Base-by-base conservation (phyloP, 1,140 invertebrate species). In the Pachyrhynchus sulphureomaculatus region DNA sequence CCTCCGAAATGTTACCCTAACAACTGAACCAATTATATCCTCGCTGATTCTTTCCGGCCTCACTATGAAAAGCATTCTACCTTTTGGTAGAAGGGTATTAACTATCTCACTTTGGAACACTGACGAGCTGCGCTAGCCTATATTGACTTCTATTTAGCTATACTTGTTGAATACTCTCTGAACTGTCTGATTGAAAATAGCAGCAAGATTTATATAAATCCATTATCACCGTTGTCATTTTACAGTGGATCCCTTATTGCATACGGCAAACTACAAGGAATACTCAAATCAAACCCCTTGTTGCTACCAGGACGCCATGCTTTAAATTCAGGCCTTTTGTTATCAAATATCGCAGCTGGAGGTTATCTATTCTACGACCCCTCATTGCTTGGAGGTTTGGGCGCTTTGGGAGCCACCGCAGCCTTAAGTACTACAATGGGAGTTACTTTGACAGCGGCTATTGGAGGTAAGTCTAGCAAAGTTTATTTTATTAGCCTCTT, bases 181-280 rank as follows among this genome's bases (percentile, higher is more conserved):
- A n/a, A n/a, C n/a, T n/a, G n/a, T n/a, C n/a, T n/a, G n/a, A n/a
- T n/a, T n/a, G n/a, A n/a, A n/a, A n/a, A n/a, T n/a, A n/a, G n/a
- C n/a, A n/a, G n/a, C n/a, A n/a, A n/a, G n/a, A n/a, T n/a, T n/a
- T n/a, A n/a, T n/a, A n/a, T n/a, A n/a, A n/a, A n/a, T n/a, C n/a
- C n/a, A n/a, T n/a, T n/a, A n/a, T n/a, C n/a, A n/a, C n/a, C n/a
- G n/a, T n/a, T n/a, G 10, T 8, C 3, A 12, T 9, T 26, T 54
- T 45, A 6, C 73, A 93, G 90, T 68, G 92, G 92, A 1, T 93
- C 90, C 0, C 77, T 95, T 33, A 83, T 95, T 34, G 93, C 93
- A n/a, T 95, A 93, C 78, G 92, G 91, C 55, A 95, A 95, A 81
- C 82, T 95, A 4, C 92, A 95, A 79, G 91, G 92, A 12, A 36